Conservation (phyloP, 2,888 invertebrate genomes). For the Drosophila robusta region DNA sequence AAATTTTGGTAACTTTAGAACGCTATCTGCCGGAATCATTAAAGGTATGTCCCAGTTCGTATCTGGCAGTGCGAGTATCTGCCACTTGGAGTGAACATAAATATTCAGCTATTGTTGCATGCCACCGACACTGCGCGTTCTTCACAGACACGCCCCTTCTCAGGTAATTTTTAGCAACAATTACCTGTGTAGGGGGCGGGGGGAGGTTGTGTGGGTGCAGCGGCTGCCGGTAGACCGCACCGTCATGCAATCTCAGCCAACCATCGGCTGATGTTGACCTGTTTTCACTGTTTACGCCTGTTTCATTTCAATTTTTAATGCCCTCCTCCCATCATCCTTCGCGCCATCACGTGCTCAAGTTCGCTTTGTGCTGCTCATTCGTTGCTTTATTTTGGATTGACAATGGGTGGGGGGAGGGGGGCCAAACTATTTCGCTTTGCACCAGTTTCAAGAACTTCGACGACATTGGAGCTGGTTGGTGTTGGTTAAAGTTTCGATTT, state of each 20-base stretch:
- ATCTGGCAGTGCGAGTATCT: not conserved
- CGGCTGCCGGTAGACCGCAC: conserved; percentile 44
- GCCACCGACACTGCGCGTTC: conserved; percentile 12
- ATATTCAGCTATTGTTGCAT: conserved; percentile 9
- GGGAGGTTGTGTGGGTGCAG: conserved; percentile 5
- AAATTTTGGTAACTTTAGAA: conserved; percentile 91
- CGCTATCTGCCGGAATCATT: conserved; percentile 94
- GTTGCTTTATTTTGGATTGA: not conserved
- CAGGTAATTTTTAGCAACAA: conserved; percentile 62
- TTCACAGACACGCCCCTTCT: conserved; percentile 52
- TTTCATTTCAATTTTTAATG: conserved; percentile 51
- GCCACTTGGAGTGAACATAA: conserved; percentile 40
- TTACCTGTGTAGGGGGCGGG: conserved; percentile 34
- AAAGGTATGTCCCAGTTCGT: conserved; percentile 87
- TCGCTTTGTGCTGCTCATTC: conserved; percentile 29
- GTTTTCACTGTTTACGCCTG: conserved; percentile 65
- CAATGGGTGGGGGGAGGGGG: not conserved
- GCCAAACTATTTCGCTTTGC: conserved; percentile 50
- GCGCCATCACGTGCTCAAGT: conserved; percentile 40
- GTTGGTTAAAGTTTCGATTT: conserved; percentile 69
- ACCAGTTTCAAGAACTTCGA: conserved; percentile 52
- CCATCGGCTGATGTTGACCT: conserved; percentile 68
- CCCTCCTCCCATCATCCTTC: conserved; percentile 28
- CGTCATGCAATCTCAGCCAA: conserved; percentile 71
- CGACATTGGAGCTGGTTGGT: conserved; percentile 48